These are phyloP conservation scores for Erebia palarica DNA, from an alignment of 2,888 invertebrate genomes.

Conservation along the genomic window DNA sequence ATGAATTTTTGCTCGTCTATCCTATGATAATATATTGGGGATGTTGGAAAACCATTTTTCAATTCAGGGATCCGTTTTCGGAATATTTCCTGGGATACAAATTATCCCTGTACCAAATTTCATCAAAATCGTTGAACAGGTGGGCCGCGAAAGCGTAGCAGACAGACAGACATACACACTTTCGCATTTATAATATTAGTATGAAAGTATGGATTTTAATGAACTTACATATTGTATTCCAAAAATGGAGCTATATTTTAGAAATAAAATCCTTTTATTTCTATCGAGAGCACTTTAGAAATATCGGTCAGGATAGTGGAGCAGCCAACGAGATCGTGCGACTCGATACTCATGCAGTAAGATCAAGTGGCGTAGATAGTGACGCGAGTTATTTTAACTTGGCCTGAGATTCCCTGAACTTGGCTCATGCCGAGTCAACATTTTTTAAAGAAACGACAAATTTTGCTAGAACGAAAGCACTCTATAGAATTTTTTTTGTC, in stretches of 20 bases:
- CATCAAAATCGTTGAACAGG: too few species aligned
- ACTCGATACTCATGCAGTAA: constrained; percentile 8
- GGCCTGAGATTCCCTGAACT: constrained; percentile 9
- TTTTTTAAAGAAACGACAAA: not conserved
- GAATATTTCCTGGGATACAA: too few species aligned
- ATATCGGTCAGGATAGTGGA: constrained; percentile 15
- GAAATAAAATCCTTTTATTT: constrained; percentile 14
- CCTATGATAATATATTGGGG: too few species aligned
- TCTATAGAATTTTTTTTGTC: too few species aligned
- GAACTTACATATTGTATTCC: not conserved
- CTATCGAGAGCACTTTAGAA: constrained; percentile 2
- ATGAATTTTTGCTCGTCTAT: too few species aligned
- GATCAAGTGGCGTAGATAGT: constrained; percentile 18
- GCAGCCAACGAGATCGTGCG: constrained; percentile 17
- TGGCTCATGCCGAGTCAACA: not conserved
- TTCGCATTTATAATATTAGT: too few species aligned
- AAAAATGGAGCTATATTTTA: constrained; percentile 1
- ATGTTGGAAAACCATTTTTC: too few species aligned
- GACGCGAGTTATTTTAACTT: constrained; percentile 20
- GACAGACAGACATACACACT: too few species aligned
- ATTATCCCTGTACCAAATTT: too few species aligned
- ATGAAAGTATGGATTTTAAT: not conserved
- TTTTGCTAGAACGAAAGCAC: not conserved
- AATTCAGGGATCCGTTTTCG: too few species aligned
- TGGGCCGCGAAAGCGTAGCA: too few species aligned